A percentile compares a stretch with the other conserved stretches of the same genome.
phyloP scores from a whole-genome alignment of 1,140 invertebrate genomes.

The Cryptotermes secundus region DNA sequence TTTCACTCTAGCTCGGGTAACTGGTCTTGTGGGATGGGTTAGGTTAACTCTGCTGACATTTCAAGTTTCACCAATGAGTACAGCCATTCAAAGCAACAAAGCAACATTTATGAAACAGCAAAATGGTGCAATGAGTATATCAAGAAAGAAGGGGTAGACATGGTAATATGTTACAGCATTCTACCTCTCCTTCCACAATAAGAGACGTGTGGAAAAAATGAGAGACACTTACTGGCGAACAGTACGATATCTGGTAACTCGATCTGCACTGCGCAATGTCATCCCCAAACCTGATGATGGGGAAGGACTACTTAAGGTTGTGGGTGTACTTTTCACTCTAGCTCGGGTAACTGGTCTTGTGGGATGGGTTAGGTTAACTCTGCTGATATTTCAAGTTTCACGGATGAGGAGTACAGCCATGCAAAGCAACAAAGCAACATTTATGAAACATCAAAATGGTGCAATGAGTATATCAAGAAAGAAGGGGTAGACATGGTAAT shows the following conservation, averaged over 20 bases:
- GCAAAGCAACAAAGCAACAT: slow-evolving; percentile 23
- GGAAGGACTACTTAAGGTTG: slow-evolving; percentile 44
- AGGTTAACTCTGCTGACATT: slow-evolving; percentile 28
- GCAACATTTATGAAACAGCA: neutral
- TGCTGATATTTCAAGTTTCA: slow-evolving; percentile 15
- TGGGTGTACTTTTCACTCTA: slow-evolving; percentile 40
- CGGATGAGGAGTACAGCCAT: slow-evolving; percentile 38
- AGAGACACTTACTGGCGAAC: slow-evolving; percentile 50
- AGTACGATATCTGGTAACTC: slow-evolving; percentile 48
- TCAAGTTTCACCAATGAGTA: slow-evolving; percentile 35
- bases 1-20: slow-evolving; percentile 35
- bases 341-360: slow-evolving; percentile 25
- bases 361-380: slow-evolving; percentile 30
- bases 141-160: neutral
- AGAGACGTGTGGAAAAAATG: neutral
- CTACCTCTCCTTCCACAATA: neutral
- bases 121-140: neutral
- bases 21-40: slow-evolving; percentile 29
- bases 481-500: neutral
- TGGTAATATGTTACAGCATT: neutral
- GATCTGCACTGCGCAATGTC: slow-evolving; percentile 50
- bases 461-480: neutral
- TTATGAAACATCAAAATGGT: neutral
- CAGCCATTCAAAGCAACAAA: slow-evolving; percentile 23
- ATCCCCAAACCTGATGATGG: slow-evolving; percentile 46